These are phyloP conservation scores for Epicampocera succincta DNA, from an alignment of 2,888 invertebrate species.

Conservation along the genomic window DNA sequence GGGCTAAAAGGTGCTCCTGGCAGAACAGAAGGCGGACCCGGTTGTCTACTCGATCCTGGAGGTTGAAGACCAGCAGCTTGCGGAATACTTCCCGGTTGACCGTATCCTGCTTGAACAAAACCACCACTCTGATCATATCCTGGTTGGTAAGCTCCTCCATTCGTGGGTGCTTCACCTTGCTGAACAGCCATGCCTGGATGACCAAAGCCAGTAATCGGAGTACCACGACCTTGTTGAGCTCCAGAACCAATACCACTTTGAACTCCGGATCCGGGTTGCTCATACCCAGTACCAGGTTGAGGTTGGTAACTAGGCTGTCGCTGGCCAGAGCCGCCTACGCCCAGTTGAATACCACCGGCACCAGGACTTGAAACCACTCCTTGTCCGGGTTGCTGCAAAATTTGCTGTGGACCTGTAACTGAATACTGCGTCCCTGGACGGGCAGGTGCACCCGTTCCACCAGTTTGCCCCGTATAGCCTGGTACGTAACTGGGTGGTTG, in stretches of 20 bases:
- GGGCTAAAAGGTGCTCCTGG: slow-evolving; percentile 25
- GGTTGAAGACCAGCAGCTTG: slow-evolving; percentile 21
- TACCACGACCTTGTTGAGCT: slow-evolving; percentile 30
- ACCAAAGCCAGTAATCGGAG: slow-evolving; percentile 18
- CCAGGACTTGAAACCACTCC: slow-evolving; percentile 3
- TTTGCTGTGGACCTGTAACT: slow-evolving; percentile 46
- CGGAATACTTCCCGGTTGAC: slow-evolving; percentile 51
- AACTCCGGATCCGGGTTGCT: slow-evolving; percentile 19
- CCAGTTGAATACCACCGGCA: slow-evolving; percentile 36
- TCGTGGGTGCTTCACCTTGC: background rate
- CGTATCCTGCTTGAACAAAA: background rate
- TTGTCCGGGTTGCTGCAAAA: slow-evolving; percentile 43
- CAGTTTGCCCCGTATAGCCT: slow-evolving; percentile 43
- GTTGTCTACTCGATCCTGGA: slow-evolving; percentile 45
- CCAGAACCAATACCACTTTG: slow-evolving; percentile 40
- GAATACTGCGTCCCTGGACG: slow-evolving; percentile 55
- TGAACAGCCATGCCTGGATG: slow-evolving; percentile 31
- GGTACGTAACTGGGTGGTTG: slow-evolving; percentile 55
- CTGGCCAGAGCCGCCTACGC: slow-evolving; percentile 28
- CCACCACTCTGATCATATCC: slow-evolving; percentile 24
- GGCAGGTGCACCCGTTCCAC: slow-evolving; percentile 33
- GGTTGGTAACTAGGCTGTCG: background rate
- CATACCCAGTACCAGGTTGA: slow-evolving; percentile 26
- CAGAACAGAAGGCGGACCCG: slow-evolving; percentile 32
- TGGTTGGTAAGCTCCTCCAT: slow-evolving; percentile 19